Evolutionary conservation across 2,888 invertebrate species (phyloP).

Genomic region (Epinotia nisella): DNA sequence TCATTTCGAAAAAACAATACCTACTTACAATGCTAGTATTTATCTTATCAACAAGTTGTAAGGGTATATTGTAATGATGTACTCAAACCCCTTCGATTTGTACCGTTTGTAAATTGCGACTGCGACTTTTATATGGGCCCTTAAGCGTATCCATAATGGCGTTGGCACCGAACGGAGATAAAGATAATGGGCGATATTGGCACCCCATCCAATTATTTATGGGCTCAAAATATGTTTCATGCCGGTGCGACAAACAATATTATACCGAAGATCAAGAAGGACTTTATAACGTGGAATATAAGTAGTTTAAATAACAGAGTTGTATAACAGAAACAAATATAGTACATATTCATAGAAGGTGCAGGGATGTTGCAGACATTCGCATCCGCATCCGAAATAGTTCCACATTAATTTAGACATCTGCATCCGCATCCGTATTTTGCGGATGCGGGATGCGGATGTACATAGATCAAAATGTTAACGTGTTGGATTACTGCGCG

Average conservation of each 20-base stretch:
- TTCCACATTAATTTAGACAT: too few species aligned
- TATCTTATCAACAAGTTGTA: constrained; percentile 3
- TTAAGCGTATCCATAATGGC: constrained; percentile 36
- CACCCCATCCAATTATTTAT: constrained; percentile 32
- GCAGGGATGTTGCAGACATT: too few species aligned
- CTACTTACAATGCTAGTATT: background rate
- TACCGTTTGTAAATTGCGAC: constrained; percentile 21
- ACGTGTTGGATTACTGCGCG: too few species aligned
- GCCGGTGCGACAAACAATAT: constrained; percentile 7
- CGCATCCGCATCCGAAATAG: too few species aligned
- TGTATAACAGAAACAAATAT: too few species aligned
- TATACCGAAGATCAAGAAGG: background rate
- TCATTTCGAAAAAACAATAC: too few species aligned
- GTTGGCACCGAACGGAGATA: constrained; percentile 23
- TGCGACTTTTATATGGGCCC: constrained; percentile 21
- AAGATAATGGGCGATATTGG: constrained; percentile 40
- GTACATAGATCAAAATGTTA: too few species aligned
- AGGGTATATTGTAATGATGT: constrained; percentile 18
- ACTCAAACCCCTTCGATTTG: constrained; percentile 22
- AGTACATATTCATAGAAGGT: too few species aligned
- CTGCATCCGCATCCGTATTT: too few species aligned
- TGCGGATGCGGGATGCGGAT: too few species aligned
- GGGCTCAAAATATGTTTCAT: constrained; percentile 17
- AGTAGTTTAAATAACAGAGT: too few species aligned
- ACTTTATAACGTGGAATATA: background rate